Evolutionary conservation across 2,113 vertebrate species (phyloP), one percentile per base, ranked within the genome.

Genomic region (Promerops cafer): DNA sequence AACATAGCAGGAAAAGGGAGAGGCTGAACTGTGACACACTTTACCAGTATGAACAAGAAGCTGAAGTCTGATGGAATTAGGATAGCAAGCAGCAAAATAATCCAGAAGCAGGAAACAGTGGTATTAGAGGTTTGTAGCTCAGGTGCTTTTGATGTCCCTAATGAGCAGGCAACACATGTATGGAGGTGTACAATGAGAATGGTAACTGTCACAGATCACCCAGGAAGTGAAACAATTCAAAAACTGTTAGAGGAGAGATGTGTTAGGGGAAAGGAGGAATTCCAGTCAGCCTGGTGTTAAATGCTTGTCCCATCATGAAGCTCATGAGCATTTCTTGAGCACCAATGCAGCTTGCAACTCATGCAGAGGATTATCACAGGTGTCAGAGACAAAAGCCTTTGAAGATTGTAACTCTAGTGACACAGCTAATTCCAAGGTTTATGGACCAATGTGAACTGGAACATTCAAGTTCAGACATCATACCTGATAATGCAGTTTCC

Each of bases 401-500:
- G 6, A 56, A 93, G 69, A 53, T 3, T 47, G 7, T 50, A 66
- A 44, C 27, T 92, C 61, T 66, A 45, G 26, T 37, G 52, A 44
- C 22, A 61, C 21, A 81, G 37, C 50, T 52, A 84, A 84, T 78
- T 57, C 40, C 40, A 70, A 79, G 8, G n/a, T 37, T 81, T 87
- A 64, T 5, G 59, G n/a, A 76, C 39, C 60, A 84, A 79, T 11
- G 71, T 37, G 79, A 92, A 83, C 27, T 27, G 53, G 20, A 83
- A 81, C 71, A 94, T 65, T 84, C 66, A 86, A 30, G 24, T 82
- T 78, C 15, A 94, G 63, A 57, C 54, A 49, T 68, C 61, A 35
- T 97, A 99, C 99, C 99, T 99, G 96, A 99, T 98, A 79, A 99
- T 95, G 70, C 99, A 99, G 97, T 99, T 99, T 87, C 99, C 99